Evolutionary conservation across 2,797 vertebrate genomes (phyloP).

Genomic region (Clarias laeviceps): DNA sequence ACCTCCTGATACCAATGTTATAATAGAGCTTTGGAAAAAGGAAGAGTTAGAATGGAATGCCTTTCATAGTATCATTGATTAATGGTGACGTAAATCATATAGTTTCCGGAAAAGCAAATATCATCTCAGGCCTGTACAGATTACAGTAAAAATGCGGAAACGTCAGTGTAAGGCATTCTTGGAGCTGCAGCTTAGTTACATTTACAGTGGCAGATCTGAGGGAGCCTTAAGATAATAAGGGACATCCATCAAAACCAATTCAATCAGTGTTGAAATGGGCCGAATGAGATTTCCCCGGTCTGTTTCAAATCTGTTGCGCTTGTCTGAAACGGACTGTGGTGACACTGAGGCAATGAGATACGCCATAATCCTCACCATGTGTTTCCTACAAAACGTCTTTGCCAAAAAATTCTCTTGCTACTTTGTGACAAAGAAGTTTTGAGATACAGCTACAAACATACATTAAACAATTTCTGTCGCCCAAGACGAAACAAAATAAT

Average conservation of each 20-base stretch:
- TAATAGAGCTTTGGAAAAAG: not conserved
- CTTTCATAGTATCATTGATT: not conserved
- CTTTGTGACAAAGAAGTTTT: not conserved
- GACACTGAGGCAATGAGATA: constrained; percentile 30
- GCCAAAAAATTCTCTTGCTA: not conserved
- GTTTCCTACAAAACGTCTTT: constrained; percentile 6
- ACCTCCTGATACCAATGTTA: not conserved
- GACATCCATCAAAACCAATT: constrained; percentile 50
- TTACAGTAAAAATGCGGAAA: not conserved
- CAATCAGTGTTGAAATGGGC: constrained; percentile 16
- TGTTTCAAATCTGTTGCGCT: constrained; percentile 43
- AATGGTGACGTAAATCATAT: not conserved
- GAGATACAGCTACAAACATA: not conserved
- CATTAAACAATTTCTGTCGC: not conserved
- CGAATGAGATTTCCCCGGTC: constrained; percentile 46
- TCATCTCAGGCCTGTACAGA: not conserved
- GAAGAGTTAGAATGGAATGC: not conserved
- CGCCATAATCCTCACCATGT: constrained; percentile 47
- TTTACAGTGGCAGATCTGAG: constrained; percentile 56
- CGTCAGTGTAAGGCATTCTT: not conserved
- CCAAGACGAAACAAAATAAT: not conserved
- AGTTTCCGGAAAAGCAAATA: not conserved
- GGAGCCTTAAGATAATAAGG: constrained; percentile 50
- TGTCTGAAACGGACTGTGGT: constrained; percentile 15
- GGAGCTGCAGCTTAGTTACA: constrained; percentile 3